phyloP scores from a whole-genome alignment of 2,888 invertebrate species.

The Blastobasis lacticolella region DNA sequence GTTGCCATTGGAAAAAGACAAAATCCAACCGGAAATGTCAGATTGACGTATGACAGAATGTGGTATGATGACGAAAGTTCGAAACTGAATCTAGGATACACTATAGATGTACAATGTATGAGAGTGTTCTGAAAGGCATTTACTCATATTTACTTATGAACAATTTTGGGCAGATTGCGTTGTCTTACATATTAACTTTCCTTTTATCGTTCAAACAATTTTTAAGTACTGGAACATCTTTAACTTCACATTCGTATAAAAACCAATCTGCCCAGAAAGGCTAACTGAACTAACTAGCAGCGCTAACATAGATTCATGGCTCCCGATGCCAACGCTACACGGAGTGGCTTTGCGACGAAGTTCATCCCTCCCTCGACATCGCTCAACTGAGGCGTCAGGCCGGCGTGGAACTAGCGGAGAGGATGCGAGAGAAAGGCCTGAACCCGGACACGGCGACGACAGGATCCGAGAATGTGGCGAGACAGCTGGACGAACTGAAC shows the following conservation, averaged over 20 bases:
- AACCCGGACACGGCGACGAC: constrained; percentile 40
- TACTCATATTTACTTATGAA: too few relatives aligned
- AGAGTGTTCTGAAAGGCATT: too few relatives aligned
- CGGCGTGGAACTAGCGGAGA: constrained; percentile 51
- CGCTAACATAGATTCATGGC: constrained; percentile 84
- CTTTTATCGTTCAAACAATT: neutral
- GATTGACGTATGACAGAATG: too few relatives aligned
- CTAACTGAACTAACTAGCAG: constrained; percentile 68
- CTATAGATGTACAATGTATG: too few relatives aligned
- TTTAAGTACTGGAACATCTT: constrained; percentile 1
- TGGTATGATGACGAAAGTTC: too few relatives aligned
- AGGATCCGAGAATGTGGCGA: constrained; percentile 84
- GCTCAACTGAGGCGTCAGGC: constrained; percentile 57
- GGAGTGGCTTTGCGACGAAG: constrained; percentile 86
- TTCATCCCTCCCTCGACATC: constrained; percentile 85
- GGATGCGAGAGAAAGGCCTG: constrained; percentile 42
- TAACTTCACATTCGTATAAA: constrained; percentile 11
- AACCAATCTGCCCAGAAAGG: constrained; percentile 50
- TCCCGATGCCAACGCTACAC: constrained; percentile 88
- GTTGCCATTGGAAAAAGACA: too few relatives aligned
- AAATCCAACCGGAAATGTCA: too few relatives aligned
- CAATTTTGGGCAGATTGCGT: constrained; percentile 11
- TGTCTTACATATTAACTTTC: constrained; percentile 4
- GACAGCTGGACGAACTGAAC: constrained; percentile 87
- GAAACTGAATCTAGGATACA: too few relatives aligned